Evolutionary conservation across 2,888 invertebrate species (phyloP).

Genomic region (Mystacides longicornis): DNA sequence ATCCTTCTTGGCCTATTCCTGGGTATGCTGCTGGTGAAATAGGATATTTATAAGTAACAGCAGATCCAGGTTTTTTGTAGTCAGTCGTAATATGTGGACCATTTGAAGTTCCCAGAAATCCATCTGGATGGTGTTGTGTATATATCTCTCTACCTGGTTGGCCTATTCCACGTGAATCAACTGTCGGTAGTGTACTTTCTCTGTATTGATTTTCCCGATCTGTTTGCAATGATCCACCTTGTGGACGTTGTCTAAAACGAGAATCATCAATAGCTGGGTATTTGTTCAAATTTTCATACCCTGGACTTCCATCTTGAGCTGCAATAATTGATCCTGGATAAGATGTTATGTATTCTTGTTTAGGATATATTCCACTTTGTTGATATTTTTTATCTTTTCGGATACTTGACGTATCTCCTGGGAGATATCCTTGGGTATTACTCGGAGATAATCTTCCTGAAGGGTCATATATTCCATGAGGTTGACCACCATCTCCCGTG

Average conservation of each 20-base stretch:
- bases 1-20: too few species aligned
- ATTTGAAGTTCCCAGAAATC: too few species aligned
- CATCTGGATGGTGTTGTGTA: too few species aligned
- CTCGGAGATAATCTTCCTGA: not conserved
- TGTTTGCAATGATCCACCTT: not conserved
- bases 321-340: not conserved
- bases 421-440: not conserved
- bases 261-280: not conserved
- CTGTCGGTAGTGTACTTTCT: too few species aligned
- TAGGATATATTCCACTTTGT: not conserved
- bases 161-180: too few species aligned
- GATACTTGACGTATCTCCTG: not conserved
- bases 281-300: not conserved
- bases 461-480: too few species aligned
- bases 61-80: too few species aligned
- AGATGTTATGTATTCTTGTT: not conserved
- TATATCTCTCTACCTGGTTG: too few species aligned
- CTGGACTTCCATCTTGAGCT: not conserved
- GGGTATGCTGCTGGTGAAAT: too few species aligned
- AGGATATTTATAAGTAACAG: too few species aligned
- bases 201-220: not conserved
- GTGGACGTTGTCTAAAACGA: not conserved
- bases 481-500: too few species aligned
- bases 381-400: not conserved
- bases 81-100: too few species aligned